These are phyloP conservation scores for Tetragonula clypearis DNA, from an alignment of 1,140 invertebrate species.

Conservation along the genomic window DNA sequence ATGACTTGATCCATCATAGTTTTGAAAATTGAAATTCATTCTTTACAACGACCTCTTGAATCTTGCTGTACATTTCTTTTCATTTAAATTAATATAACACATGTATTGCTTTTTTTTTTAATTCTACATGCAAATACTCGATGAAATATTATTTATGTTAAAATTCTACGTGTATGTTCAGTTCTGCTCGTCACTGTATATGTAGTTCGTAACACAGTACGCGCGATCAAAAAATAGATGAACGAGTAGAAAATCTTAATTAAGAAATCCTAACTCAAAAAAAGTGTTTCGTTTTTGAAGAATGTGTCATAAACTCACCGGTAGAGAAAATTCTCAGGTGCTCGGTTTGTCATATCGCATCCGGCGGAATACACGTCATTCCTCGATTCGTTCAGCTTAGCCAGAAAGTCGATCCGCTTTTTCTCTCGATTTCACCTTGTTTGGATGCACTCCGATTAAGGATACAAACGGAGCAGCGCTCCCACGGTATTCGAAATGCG, in stretches of 20 bases:
- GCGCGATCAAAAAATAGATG: slow-evolving; percentile 59
- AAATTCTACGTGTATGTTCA: no score
- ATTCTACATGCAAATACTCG: no score
- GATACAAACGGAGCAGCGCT: not conserved
- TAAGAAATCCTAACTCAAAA: not conserved
- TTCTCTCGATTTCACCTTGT: slow-evolving; percentile 24
- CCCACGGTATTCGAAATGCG: slow-evolving; percentile 26
- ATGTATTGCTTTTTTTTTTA: no score
- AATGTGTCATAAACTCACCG: not conserved
- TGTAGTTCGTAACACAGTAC: slow-evolving; percentile 56
- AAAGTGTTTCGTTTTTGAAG: not conserved
- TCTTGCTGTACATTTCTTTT: no score
- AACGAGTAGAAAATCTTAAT: not conserved
- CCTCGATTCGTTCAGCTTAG: not conserved
- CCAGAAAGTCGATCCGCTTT: not conserved
- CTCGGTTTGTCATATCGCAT: no score
- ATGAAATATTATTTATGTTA: no score
- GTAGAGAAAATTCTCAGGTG: not conserved
- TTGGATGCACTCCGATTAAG: slow-evolving; percentile 26
- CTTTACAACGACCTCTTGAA: no score
- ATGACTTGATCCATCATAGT: no score
- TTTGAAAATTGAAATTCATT: no score
- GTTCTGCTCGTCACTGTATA: not conserved
- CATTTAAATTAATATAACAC: no score
- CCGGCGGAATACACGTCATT: not conserved